Conservation (phyloP, 2,113 vertebrate species). For the Trematocara variabile region DNA sequence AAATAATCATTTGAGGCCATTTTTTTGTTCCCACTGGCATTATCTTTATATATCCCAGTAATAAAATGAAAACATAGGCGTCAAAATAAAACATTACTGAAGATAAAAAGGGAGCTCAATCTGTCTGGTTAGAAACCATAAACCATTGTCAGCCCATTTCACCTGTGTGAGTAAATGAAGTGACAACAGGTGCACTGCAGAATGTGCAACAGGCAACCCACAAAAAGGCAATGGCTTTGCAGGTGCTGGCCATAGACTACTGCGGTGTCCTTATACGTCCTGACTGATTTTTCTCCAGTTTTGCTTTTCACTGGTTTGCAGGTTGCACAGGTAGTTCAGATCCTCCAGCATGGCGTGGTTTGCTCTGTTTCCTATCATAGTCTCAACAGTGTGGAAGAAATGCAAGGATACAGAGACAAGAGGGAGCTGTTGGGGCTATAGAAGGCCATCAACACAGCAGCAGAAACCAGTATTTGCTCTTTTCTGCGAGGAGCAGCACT, state of each 20-base stretch:
- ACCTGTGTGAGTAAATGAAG: background rate
- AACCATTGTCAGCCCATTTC: background rate
- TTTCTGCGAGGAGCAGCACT: background rate
- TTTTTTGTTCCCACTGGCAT: background rate
- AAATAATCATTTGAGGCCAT: background rate
- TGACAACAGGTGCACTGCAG: background rate
- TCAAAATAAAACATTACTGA: background rate
- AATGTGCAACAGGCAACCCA: background rate
- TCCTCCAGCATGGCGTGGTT: background rate
- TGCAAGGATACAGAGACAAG: background rate
- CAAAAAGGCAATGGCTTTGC: background rate
- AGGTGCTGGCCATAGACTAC: background rate
- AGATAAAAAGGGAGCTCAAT: background rate
- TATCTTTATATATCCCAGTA: background rate
- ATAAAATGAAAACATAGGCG: background rate
- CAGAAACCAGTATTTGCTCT: background rate
- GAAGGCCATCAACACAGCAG: background rate
- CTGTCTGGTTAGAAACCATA: background rate
- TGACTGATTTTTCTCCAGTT: background rate
- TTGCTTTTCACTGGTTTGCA: accelerated
- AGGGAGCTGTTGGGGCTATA: background rate
- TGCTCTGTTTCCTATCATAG: background rate
- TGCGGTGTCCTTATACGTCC: accelerated
- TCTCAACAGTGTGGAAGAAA: background rate
- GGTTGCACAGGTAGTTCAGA: background rate